Evolutionary conservation across 2,797 vertebrate species (phyloP).

Genomic region (Bradypodion pumilum): DNA sequence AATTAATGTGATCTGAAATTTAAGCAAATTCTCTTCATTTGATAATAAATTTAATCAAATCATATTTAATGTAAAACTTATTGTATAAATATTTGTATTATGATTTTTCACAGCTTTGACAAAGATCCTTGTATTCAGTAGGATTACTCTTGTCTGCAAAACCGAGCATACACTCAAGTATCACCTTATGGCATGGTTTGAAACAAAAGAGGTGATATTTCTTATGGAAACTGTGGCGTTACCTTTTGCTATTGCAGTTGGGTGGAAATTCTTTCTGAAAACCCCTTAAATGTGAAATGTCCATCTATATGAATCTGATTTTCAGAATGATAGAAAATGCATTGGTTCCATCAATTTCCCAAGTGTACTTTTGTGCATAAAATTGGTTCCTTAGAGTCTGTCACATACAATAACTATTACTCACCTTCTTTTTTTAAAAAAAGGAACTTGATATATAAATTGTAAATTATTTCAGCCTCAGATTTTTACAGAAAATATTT

Average conservation of each 20-base stretch:
- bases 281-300: not conserved
- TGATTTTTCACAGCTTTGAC: not conserved
- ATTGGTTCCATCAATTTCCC: not conserved
- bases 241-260: not conserved
- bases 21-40: constrained; percentile 14
- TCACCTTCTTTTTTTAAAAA: not conserved
- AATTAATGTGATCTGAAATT: constrained; percentile 52
- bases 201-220: not conserved
- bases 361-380: not conserved
- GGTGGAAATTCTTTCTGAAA: not conserved
- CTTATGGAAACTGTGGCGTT: not conserved
- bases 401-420: not conserved
- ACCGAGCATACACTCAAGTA: not conserved
- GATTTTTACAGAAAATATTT: not conserved
- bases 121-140: constrained; percentile 8
- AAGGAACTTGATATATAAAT: not conserved
- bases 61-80: constrained; percentile 20
- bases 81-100: constrained; percentile 28
- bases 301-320: not conserved
- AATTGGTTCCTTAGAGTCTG: not conserved
- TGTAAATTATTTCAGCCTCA: not conserved
- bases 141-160: not conserved
- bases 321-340: constrained; percentile 1
- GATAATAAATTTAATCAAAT: constrained; percentile 32
- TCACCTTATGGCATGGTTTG: not conserved